Percentiles rank a stretch among this genome's conserved stretches.
Conservation (phyloP, 1,140 invertebrate genomes). For the Semibalanus balanoides region DNA sequence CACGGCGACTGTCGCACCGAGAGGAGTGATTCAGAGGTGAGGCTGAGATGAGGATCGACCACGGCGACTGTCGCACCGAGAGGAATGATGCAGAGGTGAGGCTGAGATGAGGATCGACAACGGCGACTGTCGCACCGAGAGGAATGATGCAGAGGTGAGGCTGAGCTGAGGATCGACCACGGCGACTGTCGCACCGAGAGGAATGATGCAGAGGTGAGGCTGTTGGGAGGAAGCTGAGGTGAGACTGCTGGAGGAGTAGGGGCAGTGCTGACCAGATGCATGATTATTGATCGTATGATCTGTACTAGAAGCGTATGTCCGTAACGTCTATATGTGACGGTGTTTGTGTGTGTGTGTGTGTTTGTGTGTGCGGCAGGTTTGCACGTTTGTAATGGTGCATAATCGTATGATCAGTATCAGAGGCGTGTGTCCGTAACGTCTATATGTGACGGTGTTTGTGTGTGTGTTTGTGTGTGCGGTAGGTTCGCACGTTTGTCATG, state of each 20-base stretch:
- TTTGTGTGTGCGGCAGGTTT: constrained; percentile 25
- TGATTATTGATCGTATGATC: too few relatives aligned
- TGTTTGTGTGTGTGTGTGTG: too few relatives aligned
- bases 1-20: constrained; percentile 58
- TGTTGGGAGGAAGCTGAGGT: too few relatives aligned
- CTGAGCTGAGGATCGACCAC: constrained; percentile 58
- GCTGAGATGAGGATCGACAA: constrained; percentile 57
- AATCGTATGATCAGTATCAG: too few relatives aligned
- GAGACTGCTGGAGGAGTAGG: too few relatives aligned
- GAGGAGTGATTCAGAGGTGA: constrained; percentile 51
- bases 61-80: constrained; percentile 55
- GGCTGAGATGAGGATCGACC: constrained; percentile 52
- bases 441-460: too few relatives aligned
- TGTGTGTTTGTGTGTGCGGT: too few relatives aligned
- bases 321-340: too few relatives aligned
- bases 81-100: constrained; percentile 50
- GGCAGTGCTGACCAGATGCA: too few relatives aligned
- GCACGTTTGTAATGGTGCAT: constrained; percentile 47
- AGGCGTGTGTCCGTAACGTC: too few relatives aligned
- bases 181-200: constrained; percentile 56
- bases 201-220: constrained; percentile 47
- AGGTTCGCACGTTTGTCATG: constrained; percentile 51
- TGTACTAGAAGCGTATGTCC: too few relatives aligned
- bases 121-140: constrained; percentile 53
- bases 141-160: constrained; percentile 49